phyloP scores from a whole-genome alignment of 2,888 invertebrate species.

The Callyntrura guangdongensis region DNA sequence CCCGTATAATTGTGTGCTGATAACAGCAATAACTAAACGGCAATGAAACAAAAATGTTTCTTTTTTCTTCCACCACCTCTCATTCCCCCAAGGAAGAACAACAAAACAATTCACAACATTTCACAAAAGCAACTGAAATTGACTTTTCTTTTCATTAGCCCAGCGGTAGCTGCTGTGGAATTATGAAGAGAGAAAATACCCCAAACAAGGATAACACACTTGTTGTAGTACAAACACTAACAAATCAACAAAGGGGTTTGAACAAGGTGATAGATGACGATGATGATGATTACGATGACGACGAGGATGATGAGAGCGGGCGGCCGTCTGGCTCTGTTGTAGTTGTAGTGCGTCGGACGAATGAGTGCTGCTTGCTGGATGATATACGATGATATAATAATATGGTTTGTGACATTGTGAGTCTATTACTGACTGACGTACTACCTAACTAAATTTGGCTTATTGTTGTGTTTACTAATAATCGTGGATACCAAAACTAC shows the following conservation, averaged over 20 bases:
- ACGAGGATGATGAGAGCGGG: too few relatives aligned
- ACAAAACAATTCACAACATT: neutral
- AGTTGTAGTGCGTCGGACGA: neutral
- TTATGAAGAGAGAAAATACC: neutral
- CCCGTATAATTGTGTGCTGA: too few relatives aligned
- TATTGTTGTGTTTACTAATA: too few relatives aligned
- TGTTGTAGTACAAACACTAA: neutral
- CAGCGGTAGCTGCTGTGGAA: neutral
- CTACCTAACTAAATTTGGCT: too few relatives aligned
- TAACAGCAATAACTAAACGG: neutral
- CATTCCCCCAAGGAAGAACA: neutral
- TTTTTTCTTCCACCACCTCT: neutral
- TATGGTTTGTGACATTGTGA: too few relatives aligned
- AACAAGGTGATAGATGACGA: neutral
- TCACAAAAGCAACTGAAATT: too few relatives aligned
- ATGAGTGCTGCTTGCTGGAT: neutral
- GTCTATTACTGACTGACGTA: too few relatives aligned
- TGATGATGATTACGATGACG: too few relatives aligned
- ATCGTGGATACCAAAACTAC: too few relatives aligned
- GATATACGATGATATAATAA: neutral
- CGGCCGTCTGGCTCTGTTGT: too few relatives aligned
- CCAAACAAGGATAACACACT: conserved; percentile 7
- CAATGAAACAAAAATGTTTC: neutral
- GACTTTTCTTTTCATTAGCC: neutral
- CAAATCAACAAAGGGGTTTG: neutral